These are phyloP conservation scores for Oncorhynchus mykiss DNA, from an alignment of 2,113 vertebrate genomes.

Conservation along the genomic window DNA sequence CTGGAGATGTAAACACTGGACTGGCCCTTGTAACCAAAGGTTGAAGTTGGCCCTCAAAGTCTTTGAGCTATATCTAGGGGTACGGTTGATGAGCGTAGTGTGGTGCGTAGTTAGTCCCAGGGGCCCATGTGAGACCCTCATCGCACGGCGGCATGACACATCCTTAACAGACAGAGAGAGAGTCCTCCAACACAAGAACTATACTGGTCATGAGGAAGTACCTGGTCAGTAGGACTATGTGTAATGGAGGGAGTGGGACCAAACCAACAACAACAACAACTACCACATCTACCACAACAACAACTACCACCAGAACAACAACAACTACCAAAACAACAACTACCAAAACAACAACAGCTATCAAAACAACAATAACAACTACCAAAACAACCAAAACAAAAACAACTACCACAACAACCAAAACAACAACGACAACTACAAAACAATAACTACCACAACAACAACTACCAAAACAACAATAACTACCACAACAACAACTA, in stretches of 20 bases:
- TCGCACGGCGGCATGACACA: constrained; percentile 11
- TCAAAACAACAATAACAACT: too few species aligned
- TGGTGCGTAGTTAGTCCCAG: constrained; percentile 30
- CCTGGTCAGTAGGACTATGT: too few species aligned
- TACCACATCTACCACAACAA: too few species aligned
- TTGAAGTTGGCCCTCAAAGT: neutral
- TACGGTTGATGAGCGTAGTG: constrained; percentile 10
- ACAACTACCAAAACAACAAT: too few species aligned
- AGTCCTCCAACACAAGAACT: constrained; percentile 1
- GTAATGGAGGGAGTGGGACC: too few species aligned
- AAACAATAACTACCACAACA: too few species aligned
- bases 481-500: too few species aligned
- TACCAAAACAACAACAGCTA: neutral
- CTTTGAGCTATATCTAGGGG: neutral
- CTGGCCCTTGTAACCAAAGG: neutral
- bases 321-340: too few species aligned
- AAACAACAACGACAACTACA: too few species aligned
- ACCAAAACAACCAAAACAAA: too few species aligned
- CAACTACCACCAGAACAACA: too few species aligned
- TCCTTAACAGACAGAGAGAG: constrained; percentile 22
- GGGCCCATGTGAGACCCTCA: constrained; percentile 7
- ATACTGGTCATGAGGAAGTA: neutral
- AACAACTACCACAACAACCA: too few species aligned
- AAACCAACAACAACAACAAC: neutral
- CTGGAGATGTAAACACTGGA: neutral